Base-by-base conservation (phyloP, 2,113 vertebrate species). In the Gymnogyps californianus region DNA sequence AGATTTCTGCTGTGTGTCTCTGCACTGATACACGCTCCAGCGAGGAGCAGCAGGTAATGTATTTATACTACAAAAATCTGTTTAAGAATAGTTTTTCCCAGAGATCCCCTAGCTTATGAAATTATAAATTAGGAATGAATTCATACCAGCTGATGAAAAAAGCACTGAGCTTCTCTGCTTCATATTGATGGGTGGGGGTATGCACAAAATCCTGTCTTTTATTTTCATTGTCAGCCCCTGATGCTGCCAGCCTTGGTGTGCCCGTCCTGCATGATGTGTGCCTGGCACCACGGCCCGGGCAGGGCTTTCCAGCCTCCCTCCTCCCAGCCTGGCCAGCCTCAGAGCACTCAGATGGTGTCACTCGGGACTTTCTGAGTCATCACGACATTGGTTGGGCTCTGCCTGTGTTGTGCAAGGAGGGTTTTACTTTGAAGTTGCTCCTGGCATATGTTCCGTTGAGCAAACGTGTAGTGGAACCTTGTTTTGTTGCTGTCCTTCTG, bases 371-470 rank as follows among this genome's bases (percentile, higher is more conserved):
- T 91, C n/a, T 69, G 96, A 93, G 47, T 96, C 91, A 76, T 38
- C 54, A 4, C 3, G 0, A 13, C 0, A 3, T 59, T 64, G n/a
- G 28, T 67, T 78, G 81, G 32, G 55, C 65, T 78, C 67, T 74
- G 85, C 29, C 5, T 4, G 13, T 88, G 74, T 93, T 49, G 12
- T 78, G 94, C 71, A 93, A 93, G 75, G 84, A 77, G 20, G 3
- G 6, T 58, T 96, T 90, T 31, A 10, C 91, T 97, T 97, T 95
- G 94, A 96, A 97, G 89, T 96, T 1, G 3, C 75, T 96, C 81
- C 89, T 97, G 91, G 82, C 71, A 16, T 24, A 1, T 17, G 67
- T 93, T 94, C 84, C 46, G 26, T 86, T 66, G 75, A 85, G 84
- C 29, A 83, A 81, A 94, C 20, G 2, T 31, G 65, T 65, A 82